Base-by-base conservation (phyloP, 2,888 invertebrate genomes). In the Aplocera efformata region DNA sequence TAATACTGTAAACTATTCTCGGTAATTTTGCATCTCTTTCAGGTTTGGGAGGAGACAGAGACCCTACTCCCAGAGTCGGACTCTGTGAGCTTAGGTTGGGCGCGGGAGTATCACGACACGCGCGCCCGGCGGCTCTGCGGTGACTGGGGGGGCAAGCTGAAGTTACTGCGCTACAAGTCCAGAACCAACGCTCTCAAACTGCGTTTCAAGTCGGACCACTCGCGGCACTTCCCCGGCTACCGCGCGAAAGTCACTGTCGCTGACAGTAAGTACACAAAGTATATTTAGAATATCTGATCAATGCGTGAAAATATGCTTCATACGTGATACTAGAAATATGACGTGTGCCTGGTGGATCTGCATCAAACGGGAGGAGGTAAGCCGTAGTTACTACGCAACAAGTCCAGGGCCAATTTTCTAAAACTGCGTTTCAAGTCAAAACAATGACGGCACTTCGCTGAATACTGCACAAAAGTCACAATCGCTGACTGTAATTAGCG, bases 121-220 rank as follows among this genome's bases (percentile, higher is more conserved):
- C 67, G 59, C 25, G 81, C 88, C 6, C 74, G 89, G 3, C 88
- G 92, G 0, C 79, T 92, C 5, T 96, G 95, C 71, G 95, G 95
- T 7, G 94, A 96, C 76, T 95, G 94, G 94, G 93, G 92, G 58
- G 90, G 91, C 17, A 92, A 92, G 64, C 84, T 95, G 40, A 96
- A 95, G 69, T 83, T 94, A 10, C 79, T 95, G 32, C 90, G 86
- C 0, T 82, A 93, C 81, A 91, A 91, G 41, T 92, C 93, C 10
- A 68, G 77, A 1, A 89, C 90, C 1, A 91, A 92, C 32, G 84
- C 86, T 48, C 73, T 95, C 42, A 83, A 90, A n/a, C 71, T 96
- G 33, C 88, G 91, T 35, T 95, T 96, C 77, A 89, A 90, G 24
- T 92, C 94, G 0, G 96, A 96, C 77, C 94, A 94, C 65, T 94